A percentile compares a stretch with the other conserved stretches of the same genome.
Evolutionary conservation across 2,113 vertebrate species (phyloP).

Genomic region (Globicephala melas): DNA sequence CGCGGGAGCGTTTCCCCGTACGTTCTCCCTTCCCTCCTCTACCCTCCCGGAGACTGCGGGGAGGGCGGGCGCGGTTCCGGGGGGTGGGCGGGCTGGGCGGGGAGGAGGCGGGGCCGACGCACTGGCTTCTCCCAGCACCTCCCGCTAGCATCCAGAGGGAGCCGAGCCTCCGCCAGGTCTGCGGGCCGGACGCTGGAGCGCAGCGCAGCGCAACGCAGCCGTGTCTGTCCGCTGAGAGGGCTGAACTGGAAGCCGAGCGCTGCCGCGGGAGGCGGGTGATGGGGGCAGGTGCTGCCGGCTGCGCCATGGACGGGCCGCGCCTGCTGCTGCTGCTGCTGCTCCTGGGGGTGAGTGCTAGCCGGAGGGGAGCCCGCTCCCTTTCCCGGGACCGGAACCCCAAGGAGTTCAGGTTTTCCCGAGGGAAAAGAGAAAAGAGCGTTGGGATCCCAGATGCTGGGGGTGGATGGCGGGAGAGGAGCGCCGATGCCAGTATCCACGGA

Average conservation of each 20-base stretch:
- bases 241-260: slow-evolving; percentile 38
- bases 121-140: slow-evolving; percentile 47
- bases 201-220: slow-evolving; percentile 12
- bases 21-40: background rate
- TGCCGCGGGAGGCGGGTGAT: slow-evolving; percentile 28
- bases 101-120: slow-evolving; percentile 71
- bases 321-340: slow-evolving; percentile 69
- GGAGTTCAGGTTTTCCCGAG: background rate
- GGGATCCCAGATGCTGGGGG: slow-evolving; percentile 17
- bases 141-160: slow-evolving; percentile 51
- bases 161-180: slow-evolving; percentile 52
- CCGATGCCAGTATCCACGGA: background rate
- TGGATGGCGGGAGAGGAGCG: background rate
- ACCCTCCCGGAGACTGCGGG: background rate
- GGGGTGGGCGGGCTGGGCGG: slow-evolving; percentile 65
- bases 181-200: slow-evolving; percentile 6
- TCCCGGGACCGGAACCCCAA: background rate
- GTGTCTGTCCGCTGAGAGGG: background rate
- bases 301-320: slow-evolving; percentile 67
- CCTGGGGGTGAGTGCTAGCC: slow-evolving; percentile 68
- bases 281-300: slow-evolving; percentile 58
- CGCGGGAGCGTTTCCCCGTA: background rate
- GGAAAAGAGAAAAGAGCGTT: background rate
- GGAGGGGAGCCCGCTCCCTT: background rate
- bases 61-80: slow-evolving; percentile 73